These are phyloP conservation scores for Ancistrus triradiatus DNA, from an alignment of 2,113 vertebrate genomes.

Conservation along the genomic window DNA sequence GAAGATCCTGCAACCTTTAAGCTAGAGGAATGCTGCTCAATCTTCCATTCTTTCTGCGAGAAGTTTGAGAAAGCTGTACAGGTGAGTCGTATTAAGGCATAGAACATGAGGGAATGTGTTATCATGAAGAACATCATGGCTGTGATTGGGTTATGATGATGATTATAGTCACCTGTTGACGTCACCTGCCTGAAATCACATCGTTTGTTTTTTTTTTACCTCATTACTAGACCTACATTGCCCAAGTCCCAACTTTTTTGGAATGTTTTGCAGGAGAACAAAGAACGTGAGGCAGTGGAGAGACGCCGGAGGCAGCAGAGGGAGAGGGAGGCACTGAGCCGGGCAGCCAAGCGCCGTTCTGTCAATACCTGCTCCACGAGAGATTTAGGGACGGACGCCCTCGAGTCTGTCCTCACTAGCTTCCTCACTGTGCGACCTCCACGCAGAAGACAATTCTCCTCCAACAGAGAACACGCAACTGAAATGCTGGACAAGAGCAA, in stretches of 20 bases:
- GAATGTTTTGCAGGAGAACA: conserved; percentile 74
- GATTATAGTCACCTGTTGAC: too few species aligned
- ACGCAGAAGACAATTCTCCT: conserved; percentile 42
- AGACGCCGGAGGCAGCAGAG: conserved; percentile 48
- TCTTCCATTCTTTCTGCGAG: conserved; percentile 70
- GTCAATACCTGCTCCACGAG: conserved; percentile 25
- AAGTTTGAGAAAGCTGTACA: conserved; percentile 64
- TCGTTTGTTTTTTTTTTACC: too few species aligned
- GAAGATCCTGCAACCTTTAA: conserved; percentile 68
- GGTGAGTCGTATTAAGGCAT: conserved; percentile 52
- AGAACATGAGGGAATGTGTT: too few species aligned
- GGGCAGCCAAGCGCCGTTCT: conserved; percentile 50
- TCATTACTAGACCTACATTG: too few species aligned
- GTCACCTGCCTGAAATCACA: too few species aligned
- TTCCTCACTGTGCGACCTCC: conserved; percentile 49
- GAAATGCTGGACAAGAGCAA: neutral
- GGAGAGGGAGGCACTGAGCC: conserved; percentile 45
- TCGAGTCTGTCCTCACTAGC: conserved; percentile 63
- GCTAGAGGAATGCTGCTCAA: conserved; percentile 71
- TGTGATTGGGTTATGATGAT: too few species aligned
- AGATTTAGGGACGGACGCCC: conserved; percentile 4
- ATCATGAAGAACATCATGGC: too few species aligned
- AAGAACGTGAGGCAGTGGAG: conserved; percentile 60
- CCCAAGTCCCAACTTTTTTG: too few species aligned
- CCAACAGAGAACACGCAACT: conserved; percentile 14